A percentile compares a stretch with the other conserved stretches of the same genome.
These are phyloP conservation scores for Hybos culiciformis DNA, from an alignment of 2,888 invertebrate species.

Conservation along the genomic window DNA sequence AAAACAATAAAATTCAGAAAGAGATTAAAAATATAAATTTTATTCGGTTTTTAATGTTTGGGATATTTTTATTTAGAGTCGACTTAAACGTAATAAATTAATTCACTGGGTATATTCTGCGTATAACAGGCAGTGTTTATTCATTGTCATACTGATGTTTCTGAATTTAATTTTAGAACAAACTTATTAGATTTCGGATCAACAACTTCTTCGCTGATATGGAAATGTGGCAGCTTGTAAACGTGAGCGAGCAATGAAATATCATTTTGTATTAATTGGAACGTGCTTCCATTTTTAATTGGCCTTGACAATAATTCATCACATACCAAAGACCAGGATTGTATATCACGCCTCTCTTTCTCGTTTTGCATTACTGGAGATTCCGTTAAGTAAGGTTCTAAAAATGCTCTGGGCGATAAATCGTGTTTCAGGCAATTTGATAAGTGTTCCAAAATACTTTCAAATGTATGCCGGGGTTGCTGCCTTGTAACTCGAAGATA, in stretches of 20 bases:
- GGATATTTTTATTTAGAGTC: too few relatives aligned
- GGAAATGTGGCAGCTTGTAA: slow-evolving; percentile 80
- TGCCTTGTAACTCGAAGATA: slow-evolving; percentile 90
- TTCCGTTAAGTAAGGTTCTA: slow-evolving; percentile 82
- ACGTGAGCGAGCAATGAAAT: slow-evolving; percentile 82
- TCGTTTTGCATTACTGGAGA: slow-evolving; percentile 76
- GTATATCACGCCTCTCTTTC: slow-evolving; percentile 65
- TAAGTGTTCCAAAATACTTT: slow-evolving; percentile 80
- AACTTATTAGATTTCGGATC: slow-evolving; percentile 94
- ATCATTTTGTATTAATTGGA: slow-evolving; percentile 87
- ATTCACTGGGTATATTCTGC: too few relatives aligned
- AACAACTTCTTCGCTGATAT: slow-evolving; percentile 88
- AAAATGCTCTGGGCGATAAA: slow-evolving; percentile 84
- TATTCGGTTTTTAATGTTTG: too few relatives aligned
- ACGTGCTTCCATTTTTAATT: slow-evolving; percentile 67
- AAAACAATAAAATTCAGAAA: too few relatives aligned
- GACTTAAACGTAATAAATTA: too few relatives aligned
- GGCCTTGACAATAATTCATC: slow-evolving; percentile 82
- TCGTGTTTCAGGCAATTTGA: slow-evolving; percentile 87
- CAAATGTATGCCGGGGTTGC: slow-evolving; percentile 90
- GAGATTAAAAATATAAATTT: too few relatives aligned
- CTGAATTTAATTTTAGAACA: slow-evolving; percentile 84
- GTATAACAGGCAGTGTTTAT: too few relatives aligned
- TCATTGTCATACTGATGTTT: slow-evolving; percentile 90
- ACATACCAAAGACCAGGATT: slow-evolving; percentile 92